Percentiles rank a stretch among this genome's conserved stretches.
Evolutionary conservation across 2,797 vertebrate species (phyloP).

Genomic region (Xenopus petersii): DNA sequence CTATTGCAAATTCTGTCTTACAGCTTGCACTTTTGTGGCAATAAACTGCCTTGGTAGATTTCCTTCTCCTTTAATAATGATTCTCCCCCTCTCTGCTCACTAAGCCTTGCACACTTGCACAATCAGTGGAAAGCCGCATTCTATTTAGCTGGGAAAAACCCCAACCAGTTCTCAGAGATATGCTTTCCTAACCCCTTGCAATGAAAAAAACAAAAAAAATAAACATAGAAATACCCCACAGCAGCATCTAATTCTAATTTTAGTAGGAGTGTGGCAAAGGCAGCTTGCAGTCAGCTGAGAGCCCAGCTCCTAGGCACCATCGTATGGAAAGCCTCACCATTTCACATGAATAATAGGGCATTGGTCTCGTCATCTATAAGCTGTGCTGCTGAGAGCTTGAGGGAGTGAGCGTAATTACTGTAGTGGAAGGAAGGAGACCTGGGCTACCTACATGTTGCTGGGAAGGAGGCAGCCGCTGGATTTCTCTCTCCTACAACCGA

Average conservation of each 20-base stretch:
- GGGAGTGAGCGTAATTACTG: conserved; percentile 65
- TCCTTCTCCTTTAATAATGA: too few relatives aligned
- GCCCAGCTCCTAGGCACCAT: conserved; percentile 62
- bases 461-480: conserved; percentile 49
- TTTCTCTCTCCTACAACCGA: conserved; percentile 61
- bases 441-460: conserved; percentile 55
- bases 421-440: conserved; percentile 65
- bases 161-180: not conserved
- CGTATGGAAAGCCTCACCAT: conserved; percentile 74
- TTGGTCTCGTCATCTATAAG: conserved; percentile 87
- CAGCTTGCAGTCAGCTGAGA: conserved; percentile 78
- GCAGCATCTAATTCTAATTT: conserved; percentile 51
- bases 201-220: not conserved
- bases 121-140: not conserved
- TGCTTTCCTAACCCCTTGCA: not conserved
- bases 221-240: not conserved
- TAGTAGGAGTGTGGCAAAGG: conserved; percentile 51
- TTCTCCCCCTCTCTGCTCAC: too few relatives aligned
- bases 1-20: too few relatives aligned
- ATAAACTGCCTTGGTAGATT: too few relatives aligned
- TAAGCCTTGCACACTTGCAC: not conserved
- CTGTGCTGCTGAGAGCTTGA: conserved; percentile 52
- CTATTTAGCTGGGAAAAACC: not conserved
- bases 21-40: too few relatives aligned
- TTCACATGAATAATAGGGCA: conserved; percentile 89